Conservation (phyloP, 2,888 invertebrate species). For the Athalia cordata region DNA sequence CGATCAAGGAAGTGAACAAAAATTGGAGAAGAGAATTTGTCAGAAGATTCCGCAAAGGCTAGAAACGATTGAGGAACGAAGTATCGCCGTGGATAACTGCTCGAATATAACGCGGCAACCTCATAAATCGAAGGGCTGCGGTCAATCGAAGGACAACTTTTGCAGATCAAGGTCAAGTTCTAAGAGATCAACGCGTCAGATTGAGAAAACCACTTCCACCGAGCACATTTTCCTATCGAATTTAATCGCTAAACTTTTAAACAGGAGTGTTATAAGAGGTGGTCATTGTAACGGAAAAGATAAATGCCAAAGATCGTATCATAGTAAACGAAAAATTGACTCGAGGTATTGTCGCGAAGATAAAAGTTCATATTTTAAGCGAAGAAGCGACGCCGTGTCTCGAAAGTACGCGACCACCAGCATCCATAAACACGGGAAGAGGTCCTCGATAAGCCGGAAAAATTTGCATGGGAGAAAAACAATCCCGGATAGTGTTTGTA, state of each 20-base stretch:
- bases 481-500: background rate
- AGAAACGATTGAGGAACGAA: constrained; percentile 17
- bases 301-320: background rate
- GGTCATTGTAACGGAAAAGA: background rate
- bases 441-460: constrained; percentile 1
- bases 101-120: background rate
- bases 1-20: background rate
- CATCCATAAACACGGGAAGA: constrained; percentile 9
- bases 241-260: constrained; percentile 5
- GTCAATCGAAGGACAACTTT: background rate
- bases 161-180: background rate
- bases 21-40: background rate
- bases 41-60: background rate
- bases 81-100: background rate
- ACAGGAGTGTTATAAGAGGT: background rate
- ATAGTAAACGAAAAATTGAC: background rate
- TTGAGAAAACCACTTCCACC: constrained; percentile 2
- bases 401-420: constrained; percentile 24
- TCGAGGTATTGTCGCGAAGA: background rate
- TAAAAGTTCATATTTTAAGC: constrained; percentile 2
- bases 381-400: background rate
- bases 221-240: constrained; percentile 18
- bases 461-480: background rate
- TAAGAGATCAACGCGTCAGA: background rate
- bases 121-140: background rate